Conservation (phyloP, 2,797 vertebrate species). For the Xyrichtys novacula region DNA sequence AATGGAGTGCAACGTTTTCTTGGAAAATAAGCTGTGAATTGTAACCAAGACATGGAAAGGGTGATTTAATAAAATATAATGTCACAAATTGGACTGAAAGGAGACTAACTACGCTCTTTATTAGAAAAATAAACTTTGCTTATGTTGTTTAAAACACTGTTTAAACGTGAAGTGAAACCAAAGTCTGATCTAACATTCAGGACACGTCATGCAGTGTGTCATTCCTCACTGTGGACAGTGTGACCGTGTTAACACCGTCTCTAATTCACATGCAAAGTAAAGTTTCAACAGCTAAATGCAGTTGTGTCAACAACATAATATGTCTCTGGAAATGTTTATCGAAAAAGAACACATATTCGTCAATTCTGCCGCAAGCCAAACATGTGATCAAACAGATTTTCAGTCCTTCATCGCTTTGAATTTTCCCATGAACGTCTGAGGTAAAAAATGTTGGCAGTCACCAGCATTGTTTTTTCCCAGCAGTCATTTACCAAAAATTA, state of each 20-base stretch:
- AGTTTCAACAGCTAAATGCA: no score
- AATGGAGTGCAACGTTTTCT: conserved; percentile 9
- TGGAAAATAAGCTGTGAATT: not conserved
- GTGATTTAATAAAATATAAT: conserved; percentile 7
- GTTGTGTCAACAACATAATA: conserved; percentile 17
- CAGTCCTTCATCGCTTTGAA: no score
- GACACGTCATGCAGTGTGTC: conserved; percentile 7
- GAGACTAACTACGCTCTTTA: no score
- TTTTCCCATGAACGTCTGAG: no score
- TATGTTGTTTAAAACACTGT: conserved; percentile 10
- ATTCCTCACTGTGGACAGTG: not conserved
- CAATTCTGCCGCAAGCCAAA: no score
- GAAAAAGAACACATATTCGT: no score
- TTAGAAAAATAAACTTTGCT: not conserved
- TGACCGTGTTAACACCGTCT: conserved; percentile 21
- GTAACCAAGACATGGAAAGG: conserved; percentile 1
- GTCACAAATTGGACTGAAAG: not conserved
- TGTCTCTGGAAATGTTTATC: no score
- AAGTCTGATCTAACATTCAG: conserved; percentile 25
- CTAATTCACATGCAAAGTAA: conserved; percentile 23
- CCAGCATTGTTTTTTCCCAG: no score
- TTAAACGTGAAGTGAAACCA: conserved; percentile 11
- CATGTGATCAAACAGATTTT: no score
- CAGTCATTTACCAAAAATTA: no score
- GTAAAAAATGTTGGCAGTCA: no score